A percentile compares a stretch with the other conserved stretches of the same genome.
phyloP scores from a whole-genome alignment of 2,888 invertebrate genomes.

The Polydrusus tereticollis region DNA sequence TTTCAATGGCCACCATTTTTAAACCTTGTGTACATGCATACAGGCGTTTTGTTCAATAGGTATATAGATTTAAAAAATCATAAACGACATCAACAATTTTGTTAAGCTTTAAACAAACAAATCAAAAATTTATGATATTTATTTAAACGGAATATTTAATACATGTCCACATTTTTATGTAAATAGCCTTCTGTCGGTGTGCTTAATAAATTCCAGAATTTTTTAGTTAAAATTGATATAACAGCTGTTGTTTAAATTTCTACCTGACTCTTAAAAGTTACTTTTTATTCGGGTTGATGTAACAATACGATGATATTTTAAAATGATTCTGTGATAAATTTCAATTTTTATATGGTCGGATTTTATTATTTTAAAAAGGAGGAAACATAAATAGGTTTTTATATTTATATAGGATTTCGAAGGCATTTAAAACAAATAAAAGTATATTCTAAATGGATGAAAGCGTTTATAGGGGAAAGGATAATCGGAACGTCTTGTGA shows the following conservation, averaged over 20 bases:
- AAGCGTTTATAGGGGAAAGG: neutral
- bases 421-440: neutral
- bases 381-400: conserved; percentile 27
- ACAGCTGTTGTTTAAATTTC: conserved; percentile 41
- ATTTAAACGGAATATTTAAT: conserved; percentile 26
- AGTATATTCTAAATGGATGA: neutral
- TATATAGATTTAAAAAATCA: too few relatives aligned
- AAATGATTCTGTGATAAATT: conserved; percentile 5
- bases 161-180: conserved; percentile 31
- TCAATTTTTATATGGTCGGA: conserved; percentile 14
- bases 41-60: too few relatives aligned
- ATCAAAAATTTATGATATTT: conserved; percentile 19
- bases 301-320: conserved; percentile 8
- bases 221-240: conserved; percentile 23
- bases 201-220: conserved; percentile 3
- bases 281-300: conserved; percentile 32
- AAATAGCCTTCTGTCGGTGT: conserved; percentile 16
- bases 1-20: too few relatives aligned
- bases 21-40: too few relatives aligned
- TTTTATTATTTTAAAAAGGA: conserved; percentile 17
- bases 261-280: conserved; percentile 39
- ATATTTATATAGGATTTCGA: conserved; percentile 1
- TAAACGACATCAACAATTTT: neutral
- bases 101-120: conserved; percentile 10
- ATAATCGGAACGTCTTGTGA: too few relatives aligned